Evolutionary conservation across 23 tunicate genomes (phyloP).

Genomic region (Ascidia mentula): DNA sequence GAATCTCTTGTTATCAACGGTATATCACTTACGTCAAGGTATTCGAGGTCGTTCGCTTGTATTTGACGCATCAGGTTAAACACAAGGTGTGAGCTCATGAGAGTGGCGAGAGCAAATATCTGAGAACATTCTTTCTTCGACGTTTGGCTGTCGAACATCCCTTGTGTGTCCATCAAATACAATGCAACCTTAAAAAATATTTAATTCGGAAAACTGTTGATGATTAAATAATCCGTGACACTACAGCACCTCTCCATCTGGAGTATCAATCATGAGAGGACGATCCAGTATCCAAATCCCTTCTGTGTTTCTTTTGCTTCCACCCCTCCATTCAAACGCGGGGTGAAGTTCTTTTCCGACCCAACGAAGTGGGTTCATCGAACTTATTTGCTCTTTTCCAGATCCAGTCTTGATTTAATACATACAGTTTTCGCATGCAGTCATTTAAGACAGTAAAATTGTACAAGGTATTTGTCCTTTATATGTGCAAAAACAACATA

Average conservation of each 20-base stretch:
- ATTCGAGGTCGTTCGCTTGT: background rate
- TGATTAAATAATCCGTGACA: background rate
- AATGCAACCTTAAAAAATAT: background rate
- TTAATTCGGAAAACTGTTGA: background rate
- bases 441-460: no score
- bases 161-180: background rate
- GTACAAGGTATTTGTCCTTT: no score
- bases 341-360: background rate
- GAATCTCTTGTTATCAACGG: background rate
- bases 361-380: background rate
- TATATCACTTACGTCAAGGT: background rate
- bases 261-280: background rate
- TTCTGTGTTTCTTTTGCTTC: background rate
- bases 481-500: no score
- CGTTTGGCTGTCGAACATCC: slow-evolving; percentile 5
- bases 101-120: slow-evolving; percentile 1
- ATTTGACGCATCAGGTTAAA: background rate
- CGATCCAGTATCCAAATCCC: background rate
- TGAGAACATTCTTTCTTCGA: background rate
- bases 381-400: background rate
- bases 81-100: background rate
- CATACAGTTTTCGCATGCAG: no score
- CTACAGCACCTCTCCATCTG: background rate
- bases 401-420: background rate
- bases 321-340: background rate